Percentiles rank a stretch among this genome's conserved stretches.
phyloP scores from a whole-genome alignment of 1,140 invertebrate species.

The Colletes gigas region DNA sequence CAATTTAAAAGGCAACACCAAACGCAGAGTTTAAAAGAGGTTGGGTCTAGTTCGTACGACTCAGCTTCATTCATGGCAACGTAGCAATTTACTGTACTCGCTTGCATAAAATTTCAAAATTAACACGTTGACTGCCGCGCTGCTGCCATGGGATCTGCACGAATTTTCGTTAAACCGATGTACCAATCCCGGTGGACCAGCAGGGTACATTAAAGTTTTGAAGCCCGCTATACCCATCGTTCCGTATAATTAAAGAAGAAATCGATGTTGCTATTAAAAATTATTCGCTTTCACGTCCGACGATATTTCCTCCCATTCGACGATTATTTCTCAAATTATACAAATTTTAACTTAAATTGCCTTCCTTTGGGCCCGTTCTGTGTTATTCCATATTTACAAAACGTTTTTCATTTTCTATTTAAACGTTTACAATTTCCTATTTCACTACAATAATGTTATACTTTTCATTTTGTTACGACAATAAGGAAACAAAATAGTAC shows the following conservation, averaged over 20 bases:
- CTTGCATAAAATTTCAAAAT: conserved; percentile 47
- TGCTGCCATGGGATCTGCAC: conserved; percentile 30
- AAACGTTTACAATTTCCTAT: too few relatives aligned
- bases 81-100: conserved; percentile 14
- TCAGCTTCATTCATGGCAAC: not conserved
- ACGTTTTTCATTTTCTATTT: too few relatives aligned
- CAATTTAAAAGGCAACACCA: conserved; percentile 7
- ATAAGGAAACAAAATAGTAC: too few relatives aligned
- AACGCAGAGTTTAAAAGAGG: conserved; percentile 17
- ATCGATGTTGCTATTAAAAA: conserved; percentile 7
- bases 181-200: conserved; percentile 27
- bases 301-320: too few relatives aligned
- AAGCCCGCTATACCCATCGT: conserved; percentile 1
- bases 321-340: too few relatives aligned
- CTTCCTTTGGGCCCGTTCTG: too few relatives aligned
- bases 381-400: too few relatives aligned
- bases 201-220: conserved; percentile 28
- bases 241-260: conserved; percentile 19
- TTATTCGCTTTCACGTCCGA: too few relatives aligned
- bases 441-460: too few relatives aligned
- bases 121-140: conserved; percentile 37
- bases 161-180: conserved; percentile 42
- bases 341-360: too few relatives aligned
- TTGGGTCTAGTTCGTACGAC: not conserved
- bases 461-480: too few relatives aligned